These are phyloP conservation scores for Neofelis nebulosa DNA, from an alignment of 2,113 vertebrate species.

Conservation along the genomic window DNA sequence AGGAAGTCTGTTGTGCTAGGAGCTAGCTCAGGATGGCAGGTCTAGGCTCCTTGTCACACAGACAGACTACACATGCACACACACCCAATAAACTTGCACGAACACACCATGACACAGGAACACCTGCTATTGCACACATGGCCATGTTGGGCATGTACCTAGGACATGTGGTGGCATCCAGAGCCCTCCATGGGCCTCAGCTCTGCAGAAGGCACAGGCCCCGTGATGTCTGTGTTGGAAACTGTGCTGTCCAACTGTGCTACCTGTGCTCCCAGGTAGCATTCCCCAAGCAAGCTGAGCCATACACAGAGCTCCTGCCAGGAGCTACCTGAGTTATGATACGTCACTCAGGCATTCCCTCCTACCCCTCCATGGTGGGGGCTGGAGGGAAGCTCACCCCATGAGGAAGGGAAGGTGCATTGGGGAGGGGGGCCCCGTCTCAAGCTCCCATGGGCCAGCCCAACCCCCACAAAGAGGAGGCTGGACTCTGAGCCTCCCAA, in stretches of 20 bases:
- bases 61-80: background rate
- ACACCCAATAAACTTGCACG: rapidly evolving
- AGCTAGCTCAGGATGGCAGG: rapidly evolving
- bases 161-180: background rate
- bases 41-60: rapidly evolving
- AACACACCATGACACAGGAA: too few relatives aligned
- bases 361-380: rapidly evolving
- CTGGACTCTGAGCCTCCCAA: background rate
- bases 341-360: background rate
- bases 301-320: background rate
- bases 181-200: background rate
- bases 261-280: too few relatives aligned
- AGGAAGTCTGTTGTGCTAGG: background rate
- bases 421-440: background rate
- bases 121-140: background rate
- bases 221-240: background rate
- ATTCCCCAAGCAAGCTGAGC: too few relatives aligned
- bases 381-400: background rate
- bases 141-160: background rate
- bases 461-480: background rate
- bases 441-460: background rate
- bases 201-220: background rate
- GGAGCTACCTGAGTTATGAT: background rate
- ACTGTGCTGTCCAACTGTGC: background rate
- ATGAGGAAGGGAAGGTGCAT: background rate